Conservation (phyloP, 1,140 invertebrate genomes). For the Lithobius niger region DNA sequence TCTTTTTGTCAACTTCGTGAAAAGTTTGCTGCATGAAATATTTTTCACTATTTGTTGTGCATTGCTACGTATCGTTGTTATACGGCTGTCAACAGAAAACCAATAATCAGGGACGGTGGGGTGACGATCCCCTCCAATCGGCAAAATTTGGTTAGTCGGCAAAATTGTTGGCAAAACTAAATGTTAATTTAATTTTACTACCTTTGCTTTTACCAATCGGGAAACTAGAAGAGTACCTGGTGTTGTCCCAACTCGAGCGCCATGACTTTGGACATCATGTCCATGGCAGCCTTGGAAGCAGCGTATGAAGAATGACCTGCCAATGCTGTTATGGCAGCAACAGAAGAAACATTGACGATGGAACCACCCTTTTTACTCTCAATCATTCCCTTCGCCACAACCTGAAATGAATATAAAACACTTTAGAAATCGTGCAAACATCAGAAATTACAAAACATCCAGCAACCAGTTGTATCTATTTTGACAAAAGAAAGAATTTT, state of each 20-base stretch:
- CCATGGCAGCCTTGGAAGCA: conserved; percentile 46
- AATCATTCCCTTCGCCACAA: conserved; percentile 57
- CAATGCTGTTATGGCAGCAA: conserved; percentile 50
- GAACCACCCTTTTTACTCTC: conserved; percentile 51
- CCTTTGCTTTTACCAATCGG: too few species aligned
- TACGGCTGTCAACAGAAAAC: too few species aligned
- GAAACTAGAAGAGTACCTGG: conserved; percentile 47
- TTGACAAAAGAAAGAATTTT: conserved; percentile 5
- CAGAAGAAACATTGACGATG: conserved; percentile 83
- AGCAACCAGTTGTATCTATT: not conserved
- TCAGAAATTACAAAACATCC: conserved; percentile 1
- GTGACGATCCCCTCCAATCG: too few species aligned
- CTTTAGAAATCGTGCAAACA: not conserved
- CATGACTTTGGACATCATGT: conserved; percentile 49
- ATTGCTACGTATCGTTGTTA: too few species aligned
- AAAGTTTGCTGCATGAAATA: too few species aligned
- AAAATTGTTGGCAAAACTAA: too few species aligned
- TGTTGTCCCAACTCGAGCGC: conserved; percentile 71
- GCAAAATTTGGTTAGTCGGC: too few species aligned
- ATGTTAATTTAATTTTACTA: too few species aligned
- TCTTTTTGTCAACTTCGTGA: too few species aligned
- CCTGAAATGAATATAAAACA: conserved; percentile 20
- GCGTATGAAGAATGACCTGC: conserved; percentile 61
- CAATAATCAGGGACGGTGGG: too few species aligned
- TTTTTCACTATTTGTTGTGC: too few species aligned